Evolutionary conservation across 1,140 invertebrate species (phyloP).

Genomic region (Stenopsyche tienmushanensis): DNA sequence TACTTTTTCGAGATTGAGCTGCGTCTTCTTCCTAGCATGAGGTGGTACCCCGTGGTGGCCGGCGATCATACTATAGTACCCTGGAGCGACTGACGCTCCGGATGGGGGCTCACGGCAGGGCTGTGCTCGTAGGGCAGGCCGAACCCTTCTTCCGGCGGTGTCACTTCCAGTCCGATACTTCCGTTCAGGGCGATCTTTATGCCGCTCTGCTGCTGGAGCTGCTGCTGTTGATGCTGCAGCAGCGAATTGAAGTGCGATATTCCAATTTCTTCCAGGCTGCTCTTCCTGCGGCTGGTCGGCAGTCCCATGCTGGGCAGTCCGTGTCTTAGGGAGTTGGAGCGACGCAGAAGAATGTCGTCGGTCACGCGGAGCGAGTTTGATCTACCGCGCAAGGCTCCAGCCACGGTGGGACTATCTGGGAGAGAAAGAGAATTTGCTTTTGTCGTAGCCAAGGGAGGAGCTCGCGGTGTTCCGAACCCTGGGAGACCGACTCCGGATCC

Average conservation of each 20-base stretch:
- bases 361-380: conserved; percentile 83
- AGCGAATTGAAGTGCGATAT: conserved; percentile 69
- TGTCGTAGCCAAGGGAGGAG: conserved; percentile 74
- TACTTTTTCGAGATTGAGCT: conserved; percentile 69
- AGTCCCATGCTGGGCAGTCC: conserved; percentile 61
- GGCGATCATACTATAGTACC: conserved; percentile 82
- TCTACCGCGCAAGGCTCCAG: conserved; percentile 71
- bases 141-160: conserved; percentile 73
- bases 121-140: conserved; percentile 54
- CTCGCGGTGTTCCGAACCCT: conserved; percentile 65
- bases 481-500: conserved; percentile 60
- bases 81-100: conserved; percentile 76
- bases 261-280: conserved; percentile 83
- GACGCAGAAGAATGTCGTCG: conserved; percentile 78
- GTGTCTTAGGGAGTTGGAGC: conserved; percentile 81
- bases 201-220: conserved; percentile 61
- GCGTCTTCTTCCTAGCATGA: conserved; percentile 82
- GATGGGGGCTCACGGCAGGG: conserved; percentile 44
- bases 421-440: conserved; percentile 86
- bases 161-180: conserved; percentile 82
- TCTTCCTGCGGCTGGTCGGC: conserved; percentile 66
- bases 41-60: conserved; percentile 61
- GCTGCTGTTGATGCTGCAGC: conserved; percentile 56
- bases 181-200: conserved; percentile 84
- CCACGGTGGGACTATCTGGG: conserved; percentile 81